Conservation (phyloP, 2,797 vertebrate genomes). For the Ataeniobius toweri region DNA sequence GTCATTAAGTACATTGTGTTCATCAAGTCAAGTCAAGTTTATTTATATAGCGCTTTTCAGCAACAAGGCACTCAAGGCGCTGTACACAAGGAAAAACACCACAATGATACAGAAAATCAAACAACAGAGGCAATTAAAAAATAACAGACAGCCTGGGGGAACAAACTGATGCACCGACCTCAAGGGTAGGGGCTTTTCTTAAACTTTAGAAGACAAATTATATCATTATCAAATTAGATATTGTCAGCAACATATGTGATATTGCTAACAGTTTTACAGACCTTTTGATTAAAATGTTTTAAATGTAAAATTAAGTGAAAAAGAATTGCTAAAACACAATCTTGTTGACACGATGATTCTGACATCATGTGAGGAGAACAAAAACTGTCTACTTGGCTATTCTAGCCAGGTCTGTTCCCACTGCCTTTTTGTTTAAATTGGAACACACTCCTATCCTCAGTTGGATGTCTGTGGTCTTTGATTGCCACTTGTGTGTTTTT, state of each 20-base stretch:
- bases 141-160: too few species aligned
- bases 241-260: neutral
- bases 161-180: too few species aligned
- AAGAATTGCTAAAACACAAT: neutral
- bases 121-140: too few species aligned
- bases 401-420: constrained; percentile 6
- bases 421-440: constrained; percentile 18
- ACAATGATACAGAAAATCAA: too few species aligned
- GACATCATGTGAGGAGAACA: neutral
- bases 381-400: constrained; percentile 4
- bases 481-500: constrained; percentile 22
- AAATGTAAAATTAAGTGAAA: neutral
- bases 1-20: neutral
- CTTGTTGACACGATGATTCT: neutral
- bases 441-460: constrained; percentile 14
- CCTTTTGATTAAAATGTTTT: neutral
- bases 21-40: too few species aligned
- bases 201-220: neutral
- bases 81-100: too few species aligned
- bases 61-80: too few species aligned
- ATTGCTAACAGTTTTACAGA: neutral
- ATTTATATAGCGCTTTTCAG: too few species aligned
- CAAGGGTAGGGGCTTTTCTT: too few species aligned
- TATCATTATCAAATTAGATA: neutral
- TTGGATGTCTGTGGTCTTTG: constrained; percentile 21